Base-by-base conservation (phyloP, 2,797 vertebrate species). In the Balearica regulorum region DNA sequence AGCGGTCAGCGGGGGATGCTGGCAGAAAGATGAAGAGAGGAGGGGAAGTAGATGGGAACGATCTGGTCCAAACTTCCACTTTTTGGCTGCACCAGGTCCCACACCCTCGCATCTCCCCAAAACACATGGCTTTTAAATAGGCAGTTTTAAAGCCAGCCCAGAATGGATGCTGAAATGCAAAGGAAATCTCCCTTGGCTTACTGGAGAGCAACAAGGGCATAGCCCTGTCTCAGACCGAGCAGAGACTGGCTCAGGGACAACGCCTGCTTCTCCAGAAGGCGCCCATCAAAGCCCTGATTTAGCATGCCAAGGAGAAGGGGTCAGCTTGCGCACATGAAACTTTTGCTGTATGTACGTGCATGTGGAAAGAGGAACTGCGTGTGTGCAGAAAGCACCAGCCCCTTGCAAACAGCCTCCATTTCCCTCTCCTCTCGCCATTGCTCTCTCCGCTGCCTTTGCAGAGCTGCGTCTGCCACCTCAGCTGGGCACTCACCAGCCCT, bases 291-390 rank as follows among this genome's bases (percentile, higher is more conserved):
- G 70, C 44, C 64, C 66, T 39, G 16, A 33, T 72, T 55, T 51
- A 35, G 28, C 1, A 0, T 46, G 46, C 48, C 57, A 61, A 68
- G 28, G 26, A 71, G 72, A 89, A 86, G 71, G 35, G 46, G 53
- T 73, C 64, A 76, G 60, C 61, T 41, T 19, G 25, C 0, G 0
- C 58, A 44, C 39, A 11, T 7, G 29, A 64, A 82, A 62, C 43
- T 61, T 44, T 21, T 31, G 31, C 78, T 72, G 35, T 0, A 0
- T 22, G 29, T 62, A 43, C 0, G 1, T 61, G 37, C 39, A 15
- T 7, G 14, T 0, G 3, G 60, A 75, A 93, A 80, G 66, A 79
- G 6, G 26, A 95, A 70, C 51, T 29, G 54, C 9, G 1, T 54
- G 55, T 48, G 44, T 29, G 37, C 68, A 62, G 57, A 87, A 85